Evolutionary conservation across 2,797 vertebrate genomes (phyloP).

Genomic region (Thripadectes ignobilis): DNA sequence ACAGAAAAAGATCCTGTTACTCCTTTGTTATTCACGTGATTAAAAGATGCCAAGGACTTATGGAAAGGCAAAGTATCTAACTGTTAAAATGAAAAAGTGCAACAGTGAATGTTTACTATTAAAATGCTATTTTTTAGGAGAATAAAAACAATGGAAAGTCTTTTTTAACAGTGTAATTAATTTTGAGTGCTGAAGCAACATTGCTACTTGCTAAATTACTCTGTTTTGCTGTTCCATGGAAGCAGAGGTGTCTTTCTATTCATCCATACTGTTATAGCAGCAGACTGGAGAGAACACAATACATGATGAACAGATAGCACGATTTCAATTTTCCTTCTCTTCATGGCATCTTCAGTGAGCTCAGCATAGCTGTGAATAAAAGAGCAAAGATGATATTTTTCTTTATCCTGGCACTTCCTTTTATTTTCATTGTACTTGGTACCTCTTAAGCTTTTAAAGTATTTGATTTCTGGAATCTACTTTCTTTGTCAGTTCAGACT

Average conservation of each 20-base stretch:
- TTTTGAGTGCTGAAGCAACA: neutral
- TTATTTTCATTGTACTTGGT: neutral
- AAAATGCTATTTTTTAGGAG: neutral
- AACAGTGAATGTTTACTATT: neutral
- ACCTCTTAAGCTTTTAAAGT: neutral
- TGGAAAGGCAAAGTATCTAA: neutral
- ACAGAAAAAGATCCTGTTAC: neutral
- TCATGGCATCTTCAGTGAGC: neutral
- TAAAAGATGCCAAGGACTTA: slow-evolving; percentile 25
- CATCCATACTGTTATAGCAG: neutral
- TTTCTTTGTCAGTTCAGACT: neutral
- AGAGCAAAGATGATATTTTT: neutral
- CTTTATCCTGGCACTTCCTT: neutral
- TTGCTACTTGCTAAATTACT: neutral
- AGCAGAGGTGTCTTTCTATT: neutral
- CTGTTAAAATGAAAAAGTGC: neutral
- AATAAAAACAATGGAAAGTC: neutral
- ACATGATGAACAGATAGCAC: neutral
- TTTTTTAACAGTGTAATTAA: neutral
- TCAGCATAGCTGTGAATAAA: neutral
- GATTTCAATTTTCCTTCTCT: slow-evolving; percentile 1
- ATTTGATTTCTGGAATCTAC: neutral
- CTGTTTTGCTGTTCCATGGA: neutral
- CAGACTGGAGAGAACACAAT: neutral
- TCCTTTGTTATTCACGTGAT: neutral